Base-by-base conservation (phyloP, 1,140 invertebrate genomes). In the Heliconius hermathena region DNA sequence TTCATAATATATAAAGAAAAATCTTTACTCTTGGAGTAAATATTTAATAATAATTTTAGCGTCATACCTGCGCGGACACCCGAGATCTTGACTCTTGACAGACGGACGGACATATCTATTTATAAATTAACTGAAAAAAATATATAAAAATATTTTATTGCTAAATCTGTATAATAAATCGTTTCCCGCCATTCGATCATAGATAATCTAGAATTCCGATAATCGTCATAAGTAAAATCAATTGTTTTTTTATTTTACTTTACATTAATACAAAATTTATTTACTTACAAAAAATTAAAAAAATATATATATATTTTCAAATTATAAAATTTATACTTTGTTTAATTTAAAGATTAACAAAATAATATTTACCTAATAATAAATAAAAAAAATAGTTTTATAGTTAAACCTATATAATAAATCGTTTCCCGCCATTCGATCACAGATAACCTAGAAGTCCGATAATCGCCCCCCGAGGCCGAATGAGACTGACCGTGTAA, bases 401-500 rank as follows among this genome's bases (percentile, higher is more conserved):
- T 16, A 16, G 41, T 16, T 46, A 16, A 16, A 75, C 13, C 60
- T 66, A 29, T 66, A 66, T 66, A 66, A 77, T 80, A 60, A 77
- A n/a, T 77, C 41, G 60, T 66, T 66, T 78, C 33, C 49, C 71
- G 71, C 74, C 57, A 72, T 46, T 57, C 54, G 72, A 76, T 81
- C 77, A 81, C 77, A 79, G 72, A 83, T 81, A 81, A 77, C 79
- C 77, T 79, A 81, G 74, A 54, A 72, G 41, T 52, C 70, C 75
- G 74, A 77, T 79, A 81, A 81, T 79, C 80, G 80, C 71, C 73
- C 80, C 79, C 81, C 66, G 52, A 79, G 71, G 77, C 80, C 52
- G 70, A 83, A 81, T 83, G 78, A 81, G 81, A 79, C 80, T 81
- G 82, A 73, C 80, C 82, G 71, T 26, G 46, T 75, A 20, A 77